Percentiles rank a stretch among this genome's conserved stretches.
phyloP scores from a whole-genome alignment of 2,113 vertebrate species.

The Saccopteryx bilineata region DNA sequence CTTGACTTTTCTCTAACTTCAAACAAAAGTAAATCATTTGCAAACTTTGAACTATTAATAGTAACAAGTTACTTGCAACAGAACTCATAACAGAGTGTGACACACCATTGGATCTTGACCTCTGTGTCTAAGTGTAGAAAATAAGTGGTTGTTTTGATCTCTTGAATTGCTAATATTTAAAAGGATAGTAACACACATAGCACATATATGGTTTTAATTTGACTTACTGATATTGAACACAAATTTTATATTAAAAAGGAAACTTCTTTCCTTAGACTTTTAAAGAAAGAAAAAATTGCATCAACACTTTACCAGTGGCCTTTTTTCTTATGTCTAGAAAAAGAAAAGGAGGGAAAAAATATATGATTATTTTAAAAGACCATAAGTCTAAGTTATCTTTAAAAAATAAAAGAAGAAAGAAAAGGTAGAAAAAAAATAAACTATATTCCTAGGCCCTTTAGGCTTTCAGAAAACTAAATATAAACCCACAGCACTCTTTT shows the following conservation, averaged over 20 bases:
- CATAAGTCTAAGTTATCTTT: neutral
- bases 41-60: conserved; percentile 80
- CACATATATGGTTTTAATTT: neutral
- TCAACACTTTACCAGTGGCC: neutral
- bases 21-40: conserved; percentile 78
- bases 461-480: conserved; percentile 64
- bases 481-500: conserved; percentile 8
- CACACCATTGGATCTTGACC: conserved; percentile 73
- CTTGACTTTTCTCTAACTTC: conserved; percentile 72
- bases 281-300: neutral
- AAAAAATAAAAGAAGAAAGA: neutral
- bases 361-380: conserved; percentile 52
- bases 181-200: neutral
- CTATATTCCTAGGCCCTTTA: neutral
- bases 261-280: neutral
- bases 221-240: neutral
- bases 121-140: conserved; percentile 64
- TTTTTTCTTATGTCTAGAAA: neutral
- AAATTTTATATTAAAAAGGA: neutral
- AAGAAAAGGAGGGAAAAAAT: neutral
- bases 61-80: conserved; percentile 74
- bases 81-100: conserved; percentile 66
- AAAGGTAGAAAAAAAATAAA: neutral
- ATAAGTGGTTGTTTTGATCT: conserved; percentile 65
- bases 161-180: conserved; percentile 54